Conservation (phyloP, 2,797 vertebrate species). For the Poeciliopsis gracilis region DNA sequence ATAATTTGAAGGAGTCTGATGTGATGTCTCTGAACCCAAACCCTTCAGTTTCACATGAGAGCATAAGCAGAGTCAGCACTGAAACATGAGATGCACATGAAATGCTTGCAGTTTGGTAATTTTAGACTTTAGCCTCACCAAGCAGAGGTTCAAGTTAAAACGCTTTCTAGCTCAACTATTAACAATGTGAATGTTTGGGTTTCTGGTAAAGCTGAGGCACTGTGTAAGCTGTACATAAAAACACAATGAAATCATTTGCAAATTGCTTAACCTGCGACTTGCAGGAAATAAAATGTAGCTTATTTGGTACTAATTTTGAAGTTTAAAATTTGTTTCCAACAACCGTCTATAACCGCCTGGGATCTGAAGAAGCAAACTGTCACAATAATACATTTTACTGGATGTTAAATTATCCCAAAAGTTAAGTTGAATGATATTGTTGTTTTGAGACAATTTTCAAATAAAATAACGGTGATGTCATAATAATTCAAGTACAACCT, state of each 20-base stretch:
- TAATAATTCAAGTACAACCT: no score
- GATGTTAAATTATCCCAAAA: no score
- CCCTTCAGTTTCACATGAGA: background rate
- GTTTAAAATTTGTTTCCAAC: background rate
- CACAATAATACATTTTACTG: no score
- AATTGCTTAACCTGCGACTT: background rate
- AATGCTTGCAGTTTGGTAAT: background rate
- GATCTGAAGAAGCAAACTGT: background rate
- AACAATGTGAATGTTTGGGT: slow-evolving; percentile 1
- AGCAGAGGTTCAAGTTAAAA: background rate
- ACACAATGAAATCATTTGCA: background rate
- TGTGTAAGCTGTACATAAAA: background rate
- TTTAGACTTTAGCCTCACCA: background rate
- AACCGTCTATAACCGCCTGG: background rate
- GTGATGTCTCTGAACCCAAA: background rate
- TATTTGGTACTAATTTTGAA: background rate
- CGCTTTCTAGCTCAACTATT: slow-evolving; percentile 17
- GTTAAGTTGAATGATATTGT: no score
- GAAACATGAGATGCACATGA: background rate
- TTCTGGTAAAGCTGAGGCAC: background rate
- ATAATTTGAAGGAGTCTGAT: background rate
- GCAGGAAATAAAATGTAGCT: background rate
- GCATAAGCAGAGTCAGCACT: background rate
- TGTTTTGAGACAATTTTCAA: no score
- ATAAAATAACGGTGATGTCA: no score